These are phyloP conservation scores for Toxostoma redivivum DNA, from an alignment of 2,113 vertebrate genomes.

Conservation along the genomic window DNA sequence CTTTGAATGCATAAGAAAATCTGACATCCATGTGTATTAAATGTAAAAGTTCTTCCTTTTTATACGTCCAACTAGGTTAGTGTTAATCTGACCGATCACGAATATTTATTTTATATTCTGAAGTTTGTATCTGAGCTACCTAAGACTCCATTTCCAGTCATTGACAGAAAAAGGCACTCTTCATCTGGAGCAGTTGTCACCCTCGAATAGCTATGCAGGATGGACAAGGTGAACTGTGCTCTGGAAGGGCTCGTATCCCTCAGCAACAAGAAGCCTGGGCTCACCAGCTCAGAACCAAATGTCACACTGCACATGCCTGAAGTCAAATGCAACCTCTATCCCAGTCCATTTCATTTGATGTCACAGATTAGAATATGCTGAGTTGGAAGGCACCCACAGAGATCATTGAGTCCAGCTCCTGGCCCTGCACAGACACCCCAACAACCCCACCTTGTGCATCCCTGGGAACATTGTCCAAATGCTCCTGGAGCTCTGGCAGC, in stretches of 20 bases:
- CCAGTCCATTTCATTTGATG: neutral
- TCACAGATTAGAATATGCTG: neutral
- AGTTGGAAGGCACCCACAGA: neutral
- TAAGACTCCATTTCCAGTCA: neutral
- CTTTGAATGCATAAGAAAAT: neutral
- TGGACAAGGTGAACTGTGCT: neutral
- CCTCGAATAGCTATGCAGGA: neutral
- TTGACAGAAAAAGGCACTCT: neutral
- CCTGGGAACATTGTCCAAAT: accelerated
- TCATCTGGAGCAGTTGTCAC: neutral
- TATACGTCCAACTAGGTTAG: neutral
- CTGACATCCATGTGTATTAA: neutral
- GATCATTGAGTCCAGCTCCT: accelerated
- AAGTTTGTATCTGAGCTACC: neutral
- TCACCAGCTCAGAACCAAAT: neutral
- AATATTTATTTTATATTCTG: neutral
- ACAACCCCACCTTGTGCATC: too few species aligned
- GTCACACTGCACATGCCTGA: neutral
- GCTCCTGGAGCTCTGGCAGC: neutral
- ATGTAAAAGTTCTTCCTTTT: neutral
- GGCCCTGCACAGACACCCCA: neutral
- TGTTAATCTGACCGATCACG: neutral
- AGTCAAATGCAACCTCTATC: neutral
- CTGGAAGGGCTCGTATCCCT: neutral
- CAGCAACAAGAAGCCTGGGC: neutral